These are phyloP conservation scores for Carassius carassius DNA, from an alignment of 2,113 vertebrate species.

Conservation along the genomic window DNA sequence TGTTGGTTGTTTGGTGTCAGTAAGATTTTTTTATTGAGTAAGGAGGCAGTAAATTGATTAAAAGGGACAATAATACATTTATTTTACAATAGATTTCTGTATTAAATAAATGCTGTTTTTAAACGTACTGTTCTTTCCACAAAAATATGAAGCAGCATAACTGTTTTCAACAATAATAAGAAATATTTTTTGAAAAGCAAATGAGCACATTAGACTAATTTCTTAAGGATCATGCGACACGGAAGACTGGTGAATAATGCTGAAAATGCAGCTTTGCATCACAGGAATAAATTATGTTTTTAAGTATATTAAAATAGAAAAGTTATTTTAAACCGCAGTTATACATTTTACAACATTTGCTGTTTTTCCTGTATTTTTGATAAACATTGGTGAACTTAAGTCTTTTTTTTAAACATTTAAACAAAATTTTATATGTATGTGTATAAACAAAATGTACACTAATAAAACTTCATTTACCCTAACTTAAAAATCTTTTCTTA, in stretches of 20 bases:
- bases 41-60: background rate
- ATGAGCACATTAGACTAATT: background rate
- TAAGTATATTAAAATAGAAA: background rate
- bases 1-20: background rate
- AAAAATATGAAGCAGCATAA: background rate
- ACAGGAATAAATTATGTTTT: background rate
- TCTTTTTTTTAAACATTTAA: background rate
- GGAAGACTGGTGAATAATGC: background rate
- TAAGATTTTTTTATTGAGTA: background rate
- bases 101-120: background rate
- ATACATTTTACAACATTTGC: background rate
- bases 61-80: background rate
- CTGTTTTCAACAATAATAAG: background rate
- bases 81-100: background rate
- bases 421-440: background rate
- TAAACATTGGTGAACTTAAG: background rate
- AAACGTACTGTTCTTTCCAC: background rate
- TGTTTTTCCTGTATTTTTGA: background rate
- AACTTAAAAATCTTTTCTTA: slow-evolving; percentile 55
- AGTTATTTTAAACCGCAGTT: background rate
- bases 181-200: background rate
- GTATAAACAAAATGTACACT: background rate
- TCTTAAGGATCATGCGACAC: background rate
- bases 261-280: background rate
- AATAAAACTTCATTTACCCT: background rate